Evolutionary conservation across 2,888 invertebrate species (phyloP), one percentile per base, ranked within the genome.

Genomic region (Drosophila fungiperda): DNA sequence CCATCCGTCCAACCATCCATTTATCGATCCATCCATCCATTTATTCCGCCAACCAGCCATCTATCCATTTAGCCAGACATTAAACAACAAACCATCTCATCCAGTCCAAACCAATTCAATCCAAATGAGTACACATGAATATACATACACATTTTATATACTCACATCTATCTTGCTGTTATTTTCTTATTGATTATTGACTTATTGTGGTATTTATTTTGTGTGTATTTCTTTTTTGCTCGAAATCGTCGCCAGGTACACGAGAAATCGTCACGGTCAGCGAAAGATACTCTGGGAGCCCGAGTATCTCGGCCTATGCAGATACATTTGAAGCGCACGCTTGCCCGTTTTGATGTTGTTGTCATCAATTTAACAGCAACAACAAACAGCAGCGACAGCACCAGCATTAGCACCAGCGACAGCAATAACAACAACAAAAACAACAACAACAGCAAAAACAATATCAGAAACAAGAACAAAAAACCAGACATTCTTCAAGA

Each of bases 291-390:
- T 59, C 81, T 64, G 71, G 58, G 50, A 66, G 71, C 55, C 59
- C 23, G n/a, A n/a, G 72, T 74, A 70, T 77, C 81, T 68, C 59
- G 49, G 65, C 71, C 71, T 66, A 88, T 84, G 88, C 86, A 85
- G 84, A 88, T 90, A 90, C 90, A 86, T 80, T 90, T 80, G 87
- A 86, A 86, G 89, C 86, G 89, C 90, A 90, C 81, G 90, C 89
- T 90, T 90, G 83, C 81, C 85, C 87, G 75, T 89, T 84, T 85
- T 73, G 78, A 78, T 89, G 88, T 90, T 83, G 89, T 90, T 87
- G 87, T 90, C 87, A 89, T 89, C 89, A 90, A 87, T 87, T 90
- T 80, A 82, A 72, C 72, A 82, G 69, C 78, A 82, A 62, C 85
- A 78, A 59, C 77, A 78, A 60, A 57, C 50, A 66, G 29, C 63